phyloP scores from a whole-genome alignment of 2,113 vertebrate genomes.

The Lycaon pictus region DNA sequence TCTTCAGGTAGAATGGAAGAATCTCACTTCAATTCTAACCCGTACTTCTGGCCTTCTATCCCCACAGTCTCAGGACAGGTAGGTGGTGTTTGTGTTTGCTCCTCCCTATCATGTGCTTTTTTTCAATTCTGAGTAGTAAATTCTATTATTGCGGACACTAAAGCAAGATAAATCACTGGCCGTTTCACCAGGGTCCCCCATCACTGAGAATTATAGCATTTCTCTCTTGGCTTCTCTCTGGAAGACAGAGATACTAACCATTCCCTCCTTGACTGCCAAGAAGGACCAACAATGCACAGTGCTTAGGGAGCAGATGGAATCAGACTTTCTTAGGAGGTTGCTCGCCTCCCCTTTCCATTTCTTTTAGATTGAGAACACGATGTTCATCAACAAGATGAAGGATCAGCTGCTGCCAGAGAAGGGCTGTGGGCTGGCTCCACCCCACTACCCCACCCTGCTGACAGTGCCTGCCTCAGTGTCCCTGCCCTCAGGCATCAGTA shows the following conservation, averaged over 20 bases:
- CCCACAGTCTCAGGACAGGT: constrained; percentile 97
- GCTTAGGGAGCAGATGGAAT: neutral
- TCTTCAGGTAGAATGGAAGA: constrained; percentile 98
- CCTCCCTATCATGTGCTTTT: neutral
- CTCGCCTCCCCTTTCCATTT: neutral
- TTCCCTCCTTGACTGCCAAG: neutral
- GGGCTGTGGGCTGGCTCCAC: constrained; percentile 91
- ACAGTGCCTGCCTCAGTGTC: constrained; percentile 94
- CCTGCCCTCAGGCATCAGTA: constrained; percentile 91
- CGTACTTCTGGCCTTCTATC: constrained; percentile 98
- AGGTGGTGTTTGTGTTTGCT: constrained; percentile 68
- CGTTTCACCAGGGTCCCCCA: neutral
- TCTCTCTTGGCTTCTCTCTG: constrained; percentile 40
- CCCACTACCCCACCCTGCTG: constrained; percentile 97
- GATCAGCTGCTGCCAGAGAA: constrained; percentile 97
- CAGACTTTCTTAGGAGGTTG: neutral
- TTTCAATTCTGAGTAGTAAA: neutral
- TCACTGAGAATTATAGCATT: neutral
- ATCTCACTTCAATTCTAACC: constrained; percentile 99
- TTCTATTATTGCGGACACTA: neutral
- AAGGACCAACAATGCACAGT: neutral
- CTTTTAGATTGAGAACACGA: constrained; percentile 96
- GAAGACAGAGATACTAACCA: neutral
- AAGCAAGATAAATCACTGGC: neutral
- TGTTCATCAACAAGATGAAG: constrained; percentile 99